Evolutionary conservation across 2,797 vertebrate genomes (phyloP), one percentile per base, ranked within the genome.

Genomic region (Sphenodon punctatus): DNA sequence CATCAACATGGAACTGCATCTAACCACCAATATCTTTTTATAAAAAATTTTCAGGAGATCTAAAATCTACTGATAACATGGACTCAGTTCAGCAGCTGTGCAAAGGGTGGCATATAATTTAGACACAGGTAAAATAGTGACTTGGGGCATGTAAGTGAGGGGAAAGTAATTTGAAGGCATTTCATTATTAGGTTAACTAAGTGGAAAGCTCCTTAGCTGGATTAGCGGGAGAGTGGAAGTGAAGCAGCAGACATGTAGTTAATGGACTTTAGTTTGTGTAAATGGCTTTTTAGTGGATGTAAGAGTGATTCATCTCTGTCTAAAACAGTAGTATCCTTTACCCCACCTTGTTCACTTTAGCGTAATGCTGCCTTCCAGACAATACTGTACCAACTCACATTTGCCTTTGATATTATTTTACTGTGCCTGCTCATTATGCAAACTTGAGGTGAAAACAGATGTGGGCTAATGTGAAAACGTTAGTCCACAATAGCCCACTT

Each of bases 291-390:
- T 74, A 56, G 66, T 86, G 65, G 63, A 77, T 3, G 75, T 17
- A 88, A 73, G 75, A 81, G 86, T 68, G 84, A 89, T 76, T 82
- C 80, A 84, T 85, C 89, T 78, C 2, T 30, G 48, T 78, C 75
- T 90, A 87, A 92, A 89, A 88, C 75, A 69, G 43, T n/a, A 80
- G 42, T 78, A 82, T 80, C 68, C n/a, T 65, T 68, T 88, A 68
- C 77, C 85, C 84, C 71, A 78, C 83, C 59, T 75, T 84, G 43
- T n/a, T 61, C 77, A 49, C 86, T 87, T 88, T 65, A 8, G 4
- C 59, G 3, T 12, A 67, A 87, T 78, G 60, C 60, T n/a, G 63
- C 81, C 81, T 78, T 13, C 6, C 5, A 79, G 74, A 75, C 73
- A 75, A 71, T 20, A 32, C 64, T 16, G 36, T 27, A 16, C 51